Percentiles rank a stretch among this genome's conserved stretches.
Conservation (phyloP, 2,888 invertebrate species). For the Nowickia ferox region DNA sequence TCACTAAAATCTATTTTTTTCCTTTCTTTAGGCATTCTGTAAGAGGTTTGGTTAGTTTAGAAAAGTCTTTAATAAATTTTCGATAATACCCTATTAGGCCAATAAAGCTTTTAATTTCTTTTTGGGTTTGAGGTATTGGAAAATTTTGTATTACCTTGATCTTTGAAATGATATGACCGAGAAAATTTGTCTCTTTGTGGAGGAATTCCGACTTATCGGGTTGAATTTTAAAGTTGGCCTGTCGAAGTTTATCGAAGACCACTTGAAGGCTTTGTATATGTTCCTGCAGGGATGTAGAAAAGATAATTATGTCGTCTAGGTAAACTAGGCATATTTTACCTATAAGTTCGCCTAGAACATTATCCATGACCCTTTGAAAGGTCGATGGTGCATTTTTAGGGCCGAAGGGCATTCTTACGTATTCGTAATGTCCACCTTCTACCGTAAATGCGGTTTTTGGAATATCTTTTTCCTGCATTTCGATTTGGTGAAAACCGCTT, state of each 20-base stretch:
- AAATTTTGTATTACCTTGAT: constrained; percentile 27
- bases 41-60: not conserved
- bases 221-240: constrained; percentile 44
- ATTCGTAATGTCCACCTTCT: constrained; percentile 45
- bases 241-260: not conserved
- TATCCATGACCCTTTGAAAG: constrained; percentile 68
- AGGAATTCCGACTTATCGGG: constrained; percentile 42
- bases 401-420: constrained; percentile 33
- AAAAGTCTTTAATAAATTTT: not conserved
- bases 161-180: constrained; percentile 45
- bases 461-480: constrained; percentile 72
- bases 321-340: not conserved
- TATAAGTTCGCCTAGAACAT: too few species aligned
- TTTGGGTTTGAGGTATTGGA: not conserved
- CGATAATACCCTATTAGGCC: not conserved
- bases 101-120: not conserved
- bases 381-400: constrained; percentile 65
- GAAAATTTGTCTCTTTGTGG: constrained; percentile 28
- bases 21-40: not conserved
- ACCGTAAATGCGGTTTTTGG: constrained; percentile 72
- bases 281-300: not conserved
- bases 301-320: too few species aligned
- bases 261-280: not conserved
- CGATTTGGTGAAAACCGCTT: constrained; percentile 78
- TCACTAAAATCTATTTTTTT: not conserved